Evolutionary conservation across 2,113 vertebrate genomes (phyloP), one percentile per base, ranked within the genome.

Genomic region (Pelecanoides urinatrix): DNA sequence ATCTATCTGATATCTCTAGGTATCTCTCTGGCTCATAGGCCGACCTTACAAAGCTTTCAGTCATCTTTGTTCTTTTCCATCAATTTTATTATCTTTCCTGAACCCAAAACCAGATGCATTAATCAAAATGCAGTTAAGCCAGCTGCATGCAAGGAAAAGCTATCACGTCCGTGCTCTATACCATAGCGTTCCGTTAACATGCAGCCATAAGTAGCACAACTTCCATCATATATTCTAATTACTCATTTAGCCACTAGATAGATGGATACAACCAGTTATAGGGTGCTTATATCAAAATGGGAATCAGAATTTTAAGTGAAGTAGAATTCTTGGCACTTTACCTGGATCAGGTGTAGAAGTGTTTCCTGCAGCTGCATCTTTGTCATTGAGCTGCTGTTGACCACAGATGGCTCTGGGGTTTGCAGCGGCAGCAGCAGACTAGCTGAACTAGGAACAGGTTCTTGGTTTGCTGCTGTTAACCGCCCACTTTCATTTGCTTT

Each of bases 281-380:
- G n/a, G 65, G 6, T 11, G 27, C 36, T 59, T 4, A 4, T 4
- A 47, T 6, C 38, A 29, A 53, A 76, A 36, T 0, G 3, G 59
- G 30, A 73, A 63, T 18, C 10, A 3, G 19, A 32, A 38, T 34
- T 49, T 40, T 2, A 63, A 42, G 32, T 6, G 0, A 6, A 18
- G 9, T 0, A 77, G 40, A 77, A 6, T 6, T 45, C 1, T 2
- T 5, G 56, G n/a, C 3, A 1, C 20, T 19, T 94, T 94, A 99
- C 99, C 99, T 98, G 98, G 59, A 99, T 97, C 86, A 99, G 98
- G 94, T 99, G 97, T 16, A 99, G 96, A 29, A 99, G 98, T 0
- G 99, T 98, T 78, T 99, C 98, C 96, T 99, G 99, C n/a, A 99
- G 98, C 95, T 99, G 99, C 59, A 76, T 82, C 97, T 98, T 99